Base-by-base conservation (phyloP, 2,888 invertebrate species). In the Xestobium rufovillosum region DNA sequence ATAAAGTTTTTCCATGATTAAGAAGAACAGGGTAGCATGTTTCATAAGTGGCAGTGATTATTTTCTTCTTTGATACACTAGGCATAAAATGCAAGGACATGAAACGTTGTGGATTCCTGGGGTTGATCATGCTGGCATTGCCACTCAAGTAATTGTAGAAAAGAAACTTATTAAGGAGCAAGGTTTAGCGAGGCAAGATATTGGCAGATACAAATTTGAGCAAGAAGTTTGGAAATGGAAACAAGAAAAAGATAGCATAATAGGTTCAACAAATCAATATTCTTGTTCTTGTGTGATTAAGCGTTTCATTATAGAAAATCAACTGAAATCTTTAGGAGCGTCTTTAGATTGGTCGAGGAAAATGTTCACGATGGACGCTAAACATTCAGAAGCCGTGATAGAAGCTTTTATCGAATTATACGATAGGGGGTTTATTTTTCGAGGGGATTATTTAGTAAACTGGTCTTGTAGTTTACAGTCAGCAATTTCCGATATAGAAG, bases 81-180 rank as follows among this genome's bases (percentile, higher is more conserved):
- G 85, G 83, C 77, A 92, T 62, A 74, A 95, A 42, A 97, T 98
- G 97, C 83, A 83, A 49, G 97, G 97, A 0, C 76, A 79, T 43
- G 85, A 86, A 0, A 88, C 90, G 0, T 66, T 96, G 0, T 99
- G 97, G 95, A 86, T 90, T 57, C 98, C 98, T 0, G 98, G 98
- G 1, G 91, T 94, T 58, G 98, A 98, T 70, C 98, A 98, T 68
- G 98, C 98, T 2, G 98, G 98, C 36, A 98, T 98, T 50, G 98
- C 98, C 2, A 98, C 98, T 0, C 98, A 98, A 66, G 94, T 96
- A 10, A 92, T 98, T 1, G 98, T 99, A 1, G 98, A 98, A 66
- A 97, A 96, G 63, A 86, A 89, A 53, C 57, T 98, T 3, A 88
- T 87, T 85, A 77, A 86, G 19, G 94, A 95, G 53, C 79, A 84